Base-by-base conservation (phyloP, 1,140 invertebrate genomes). In the Drosophila ficusphila region DNA sequence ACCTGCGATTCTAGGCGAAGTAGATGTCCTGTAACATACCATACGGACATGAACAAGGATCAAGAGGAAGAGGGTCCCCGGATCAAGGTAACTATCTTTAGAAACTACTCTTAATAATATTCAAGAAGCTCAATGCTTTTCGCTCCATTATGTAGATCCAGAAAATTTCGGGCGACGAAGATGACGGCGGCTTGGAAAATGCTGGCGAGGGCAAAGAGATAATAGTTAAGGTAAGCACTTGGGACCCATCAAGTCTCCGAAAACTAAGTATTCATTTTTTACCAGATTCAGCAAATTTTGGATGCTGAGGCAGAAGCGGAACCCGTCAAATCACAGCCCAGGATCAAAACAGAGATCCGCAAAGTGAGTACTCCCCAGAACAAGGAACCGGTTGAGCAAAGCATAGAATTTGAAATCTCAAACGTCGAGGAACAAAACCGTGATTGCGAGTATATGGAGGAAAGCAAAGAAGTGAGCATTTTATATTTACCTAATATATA, bases 201-300 rank as follows among this genome's bases (percentile, higher is more conserved):
- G 57, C 19, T 0, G 11, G 7, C 21, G 64, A 42, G 11, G 64
- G 61, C 12, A 68, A 68, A 11, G 64, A 68, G 5, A 67, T 68
- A 9, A 73, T 73, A 21, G 69, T 72, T 11, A 73, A 73, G 41
- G 69, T 61, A 33, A 3, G 16, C 18, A 11, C 1, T 6, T n/a
- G 3, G 2, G 3, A 19, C 19, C 1, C 2, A 14, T 0, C 9
- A n/a, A 3, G 0, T 3, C 0, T 6, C 0, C 0, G 2, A 7
- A n/a, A 14, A 12, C 0, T 16, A 29, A 8, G 2, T 4, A 11
- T 38, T 14, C 4, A 12, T 44, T 31, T 2, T 49, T 11, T 29
- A 5, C 9, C n/a, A 68, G 64, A 68, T 68, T 11, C 64, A 68
- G 42, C 44, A 68, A 34, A 27, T 68, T 42, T 23, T 68, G 0